A percentile compares a stretch with the other conserved stretches of the same genome.
phyloP scores from a whole-genome alignment of 2,888 invertebrate genomes.

The Athrips mouffetella region DNA sequence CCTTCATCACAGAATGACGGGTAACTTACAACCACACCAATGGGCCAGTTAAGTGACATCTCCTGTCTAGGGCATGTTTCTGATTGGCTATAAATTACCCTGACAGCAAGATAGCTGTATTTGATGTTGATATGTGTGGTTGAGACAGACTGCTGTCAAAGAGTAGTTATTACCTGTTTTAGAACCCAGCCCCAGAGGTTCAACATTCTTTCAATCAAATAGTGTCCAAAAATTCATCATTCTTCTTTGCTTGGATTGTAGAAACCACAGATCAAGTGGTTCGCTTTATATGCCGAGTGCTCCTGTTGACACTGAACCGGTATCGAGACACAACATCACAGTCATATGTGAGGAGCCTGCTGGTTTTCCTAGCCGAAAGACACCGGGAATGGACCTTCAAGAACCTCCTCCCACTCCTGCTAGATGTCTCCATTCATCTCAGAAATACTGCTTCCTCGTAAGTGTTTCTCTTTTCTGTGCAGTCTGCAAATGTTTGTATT shows the following conservation, averaged over 20 bases:
- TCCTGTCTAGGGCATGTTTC: no score
- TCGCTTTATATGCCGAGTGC: conserved; percentile 86
- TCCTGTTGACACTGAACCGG: conserved; percentile 86
- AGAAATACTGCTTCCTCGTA: conserved; percentile 83
- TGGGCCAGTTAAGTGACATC: no score
- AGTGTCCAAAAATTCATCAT: background rate
- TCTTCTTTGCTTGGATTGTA: conserved; percentile 39
- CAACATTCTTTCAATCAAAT: background rate
- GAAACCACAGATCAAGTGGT: conserved; percentile 88
- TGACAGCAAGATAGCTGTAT: background rate
- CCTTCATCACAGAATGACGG: no score
- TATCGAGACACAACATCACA: conserved; percentile 90
- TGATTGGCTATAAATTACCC: no score
- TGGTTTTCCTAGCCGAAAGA: conserved; percentile 80
- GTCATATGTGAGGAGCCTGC: conserved; percentile 83
- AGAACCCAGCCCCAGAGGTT: no score
- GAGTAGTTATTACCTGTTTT: background rate
- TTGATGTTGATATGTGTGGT: no score
- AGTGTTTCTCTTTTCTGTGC: no score
- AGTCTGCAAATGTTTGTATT: no score
- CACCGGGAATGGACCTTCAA: conserved; percentile 85
- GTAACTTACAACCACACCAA: no score
- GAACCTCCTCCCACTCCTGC: conserved; percentile 81
- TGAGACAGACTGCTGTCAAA: no score
- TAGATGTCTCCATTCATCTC: conserved; percentile 81